These are phyloP conservation scores for Drymonia ruficornis DNA, from an alignment of 2,888 invertebrate genomes.

Conservation along the genomic window DNA sequence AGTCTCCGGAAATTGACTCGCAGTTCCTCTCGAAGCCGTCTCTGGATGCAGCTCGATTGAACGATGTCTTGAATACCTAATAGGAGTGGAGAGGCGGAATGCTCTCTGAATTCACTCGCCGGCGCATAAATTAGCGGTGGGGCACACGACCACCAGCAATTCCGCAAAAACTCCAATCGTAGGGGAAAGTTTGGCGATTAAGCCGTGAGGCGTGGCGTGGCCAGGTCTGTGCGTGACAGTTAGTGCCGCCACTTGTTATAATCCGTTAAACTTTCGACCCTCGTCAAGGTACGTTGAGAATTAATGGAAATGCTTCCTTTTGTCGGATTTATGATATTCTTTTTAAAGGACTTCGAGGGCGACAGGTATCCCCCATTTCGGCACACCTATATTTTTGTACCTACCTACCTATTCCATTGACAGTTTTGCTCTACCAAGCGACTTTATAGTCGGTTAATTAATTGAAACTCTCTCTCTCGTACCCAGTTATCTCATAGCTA, in stretches of 20 bases:
- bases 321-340: slow-evolving; percentile 64
- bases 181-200: slow-evolving; percentile 83
- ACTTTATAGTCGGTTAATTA: too few relatives aligned
- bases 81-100: slow-evolving; percentile 63
- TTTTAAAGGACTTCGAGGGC: slow-evolving; percentile 23
- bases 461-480: too few relatives aligned
- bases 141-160: slow-evolving; percentile 69
- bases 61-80: slow-evolving; percentile 81
- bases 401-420: too few relatives aligned
- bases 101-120: slow-evolving; percentile 65
- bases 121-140: slow-evolving; percentile 77
- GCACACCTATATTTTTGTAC: too few relatives aligned
- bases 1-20: not conserved
- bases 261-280: slow-evolving; percentile 82
- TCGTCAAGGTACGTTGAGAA: slow-evolving; percentile 79
- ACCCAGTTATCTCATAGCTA: too few relatives aligned
- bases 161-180: slow-evolving; percentile 82
- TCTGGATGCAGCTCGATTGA: slow-evolving; percentile 70
- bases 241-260: slow-evolving; percentile 83
- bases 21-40: slow-evolving; percentile 15
- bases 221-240: slow-evolving; percentile 82
- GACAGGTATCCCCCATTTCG: not conserved
- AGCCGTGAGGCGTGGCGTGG: slow-evolving; percentile 79
- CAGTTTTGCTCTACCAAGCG: too few relatives aligned
- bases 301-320: slow-evolving; percentile 76